These are phyloP conservation scores for Ardeotis arabs DNA, from an alignment of 2,113 vertebrate genomes.

Conservation along the genomic window DNA sequence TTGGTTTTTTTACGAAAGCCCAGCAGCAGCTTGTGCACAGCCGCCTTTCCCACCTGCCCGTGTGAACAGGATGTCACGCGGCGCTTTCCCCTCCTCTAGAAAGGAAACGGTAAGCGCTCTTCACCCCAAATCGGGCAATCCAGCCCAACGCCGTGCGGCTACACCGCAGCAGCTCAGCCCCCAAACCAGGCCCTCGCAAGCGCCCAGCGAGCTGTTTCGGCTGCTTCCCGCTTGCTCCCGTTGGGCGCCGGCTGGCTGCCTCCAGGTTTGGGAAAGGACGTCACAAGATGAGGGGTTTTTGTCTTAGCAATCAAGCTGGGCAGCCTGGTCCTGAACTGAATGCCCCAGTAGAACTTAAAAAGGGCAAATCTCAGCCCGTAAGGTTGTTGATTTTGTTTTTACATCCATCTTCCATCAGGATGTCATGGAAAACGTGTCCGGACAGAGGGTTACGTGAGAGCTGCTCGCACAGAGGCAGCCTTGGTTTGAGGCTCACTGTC, in stretches of 20 bases:
- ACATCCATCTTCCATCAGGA: neutral
- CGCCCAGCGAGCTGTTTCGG: accelerated
- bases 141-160: neutral
- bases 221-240: neutral
- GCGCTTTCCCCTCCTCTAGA: neutral
- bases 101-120: neutral
- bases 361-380: neutral
- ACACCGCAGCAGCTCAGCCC: neutral
- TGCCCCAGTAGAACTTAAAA: neutral
- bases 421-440: neutral
- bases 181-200: neutral
- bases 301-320: too few relatives aligned
- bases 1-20: neutral
- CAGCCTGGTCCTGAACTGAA: neutral
- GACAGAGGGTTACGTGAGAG: neutral
- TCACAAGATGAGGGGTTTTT: accelerated
- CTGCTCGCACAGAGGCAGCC: neutral
- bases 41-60: neutral
- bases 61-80: neutral
- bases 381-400: neutral
- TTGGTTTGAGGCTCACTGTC: neutral
- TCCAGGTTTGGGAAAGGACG: neutral
- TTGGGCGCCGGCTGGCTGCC: accelerated
- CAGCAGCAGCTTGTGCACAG: neutral
- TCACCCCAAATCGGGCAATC: accelerated